phyloP scores from a whole-genome alignment of 2,888 invertebrate genomes.

The Branchipolynoe longqiensis region DNA sequence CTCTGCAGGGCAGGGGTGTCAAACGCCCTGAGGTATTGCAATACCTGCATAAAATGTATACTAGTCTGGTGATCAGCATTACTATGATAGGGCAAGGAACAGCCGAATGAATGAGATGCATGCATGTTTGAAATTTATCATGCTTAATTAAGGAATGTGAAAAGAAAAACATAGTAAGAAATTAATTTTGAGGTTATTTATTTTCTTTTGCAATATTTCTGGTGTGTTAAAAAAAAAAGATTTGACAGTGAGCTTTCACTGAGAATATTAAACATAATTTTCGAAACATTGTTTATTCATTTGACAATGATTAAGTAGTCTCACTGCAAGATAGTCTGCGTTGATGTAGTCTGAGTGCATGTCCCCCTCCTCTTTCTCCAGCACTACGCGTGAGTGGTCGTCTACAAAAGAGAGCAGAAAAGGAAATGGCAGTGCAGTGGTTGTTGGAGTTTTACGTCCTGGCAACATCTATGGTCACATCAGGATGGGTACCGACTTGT shows the following conservation, averaged over 20 bases:
- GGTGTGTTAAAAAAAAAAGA: neutral
- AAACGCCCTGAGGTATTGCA: too few relatives aligned
- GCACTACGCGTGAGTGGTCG: slow-evolving; percentile 50
- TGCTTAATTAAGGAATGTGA: neutral
- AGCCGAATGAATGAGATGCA: neutral
- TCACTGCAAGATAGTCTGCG: slow-evolving; percentile 44
- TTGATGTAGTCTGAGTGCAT: slow-evolving; percentile 53
- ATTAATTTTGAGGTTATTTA: neutral
- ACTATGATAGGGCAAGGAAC: neutral
- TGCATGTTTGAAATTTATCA: neutral
- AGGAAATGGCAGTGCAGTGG: neutral
- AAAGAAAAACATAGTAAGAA: neutral
- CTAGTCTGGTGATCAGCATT: neutral
- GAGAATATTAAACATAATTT: too few relatives aligned
- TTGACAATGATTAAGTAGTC: too few relatives aligned
- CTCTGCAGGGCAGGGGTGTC: too few relatives aligned
- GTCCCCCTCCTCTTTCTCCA: neutral
- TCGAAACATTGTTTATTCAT: too few relatives aligned
- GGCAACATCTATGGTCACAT: too few relatives aligned
- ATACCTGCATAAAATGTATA: too few relatives aligned
- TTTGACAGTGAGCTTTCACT: too few relatives aligned
- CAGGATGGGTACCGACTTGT: too few relatives aligned
- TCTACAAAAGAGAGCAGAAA: neutral
- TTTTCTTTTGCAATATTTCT: neutral
- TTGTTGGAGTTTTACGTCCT: too few relatives aligned